phyloP scores from a whole-genome alignment of 2,797 vertebrate genomes.

The Thunnus albacares region DNA sequence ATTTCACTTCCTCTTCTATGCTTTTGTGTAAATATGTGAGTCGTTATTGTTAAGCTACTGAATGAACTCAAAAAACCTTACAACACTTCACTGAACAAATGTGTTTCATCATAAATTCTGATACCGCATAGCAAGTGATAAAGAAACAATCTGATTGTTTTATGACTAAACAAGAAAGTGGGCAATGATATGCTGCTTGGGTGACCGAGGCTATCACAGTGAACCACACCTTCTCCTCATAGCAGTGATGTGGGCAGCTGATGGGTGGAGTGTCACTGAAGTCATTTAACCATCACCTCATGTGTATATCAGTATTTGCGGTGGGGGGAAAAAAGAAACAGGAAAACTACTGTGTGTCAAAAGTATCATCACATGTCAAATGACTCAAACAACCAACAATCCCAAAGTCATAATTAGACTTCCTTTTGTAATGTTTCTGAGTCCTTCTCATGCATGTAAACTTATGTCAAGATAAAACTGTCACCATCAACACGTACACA shows the following conservation, averaged over 20 bases:
- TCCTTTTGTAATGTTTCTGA: neutral
- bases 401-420: neutral
- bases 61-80: neutral
- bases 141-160: neutral
- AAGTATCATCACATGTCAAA: neutral
- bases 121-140: neutral
- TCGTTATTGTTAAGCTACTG: neutral
- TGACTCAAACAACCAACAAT: neutral
- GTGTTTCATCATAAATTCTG: neutral
- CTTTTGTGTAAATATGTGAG: neutral
- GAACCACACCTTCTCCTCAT: slow-evolving; percentile 36
- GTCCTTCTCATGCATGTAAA: neutral
- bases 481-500: neutral
- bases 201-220: slow-evolving; percentile 17
- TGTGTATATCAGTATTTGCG: slow-evolving; percentile 7
- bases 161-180: neutral
- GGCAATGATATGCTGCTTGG: slow-evolving; percentile 7
- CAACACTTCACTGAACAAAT: neutral
- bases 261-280: slow-evolving; percentile 39
- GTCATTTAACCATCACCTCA: slow-evolving; percentile 24
- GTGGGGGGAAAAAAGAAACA: neutral
- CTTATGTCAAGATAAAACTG: neutral
- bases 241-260: slow-evolving; percentile 21
- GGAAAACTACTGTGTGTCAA: slow-evolving; percentile 11
- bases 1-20: neutral